Evolutionary conservation across 2,888 invertebrate genomes (phyloP).

Genomic region (Synergus japonicus): DNA sequence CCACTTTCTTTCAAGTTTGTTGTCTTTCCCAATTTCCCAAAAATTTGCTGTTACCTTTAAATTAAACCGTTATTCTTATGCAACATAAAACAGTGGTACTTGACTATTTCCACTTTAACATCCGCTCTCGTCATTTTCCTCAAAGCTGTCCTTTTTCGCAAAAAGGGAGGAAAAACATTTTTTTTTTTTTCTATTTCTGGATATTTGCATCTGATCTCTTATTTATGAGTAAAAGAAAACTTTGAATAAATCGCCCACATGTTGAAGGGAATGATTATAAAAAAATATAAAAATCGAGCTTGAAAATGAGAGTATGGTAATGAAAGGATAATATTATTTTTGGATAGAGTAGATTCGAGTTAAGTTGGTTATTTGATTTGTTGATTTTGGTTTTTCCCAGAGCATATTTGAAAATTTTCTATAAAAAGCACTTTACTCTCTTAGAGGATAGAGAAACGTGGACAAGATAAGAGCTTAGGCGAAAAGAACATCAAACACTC

Average conservation of each 20-base stretch:
- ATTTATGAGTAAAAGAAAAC: neutral
- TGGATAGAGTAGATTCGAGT: too few species aligned
- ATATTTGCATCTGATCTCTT: too few species aligned
- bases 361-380: too few species aligned
- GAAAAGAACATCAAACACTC: conserved; percentile 61
- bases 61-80: neutral
- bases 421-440: conserved; percentile 27
- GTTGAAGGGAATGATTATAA: neutral
- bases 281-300: neutral
- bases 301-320: neutral
- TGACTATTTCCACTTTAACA: conserved; percentile 10
- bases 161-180: too few species aligned
- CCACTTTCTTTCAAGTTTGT: too few species aligned
- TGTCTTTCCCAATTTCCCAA: neutral
- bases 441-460: conserved; percentile 29
- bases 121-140: conserved; percentile 12
- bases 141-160: too few species aligned
- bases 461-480: conserved; percentile 52
- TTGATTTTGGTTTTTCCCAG: neutral
- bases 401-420: conserved; percentile 20
- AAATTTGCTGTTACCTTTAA: neutral
- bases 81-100: neutral
- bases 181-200: too few species aligned
- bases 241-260: neutral
- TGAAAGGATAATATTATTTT: conserved; percentile 22